phyloP scores from a whole-genome alignment of 2,888 invertebrate genomes.

The Acanthosepion lycidas region DNA sequence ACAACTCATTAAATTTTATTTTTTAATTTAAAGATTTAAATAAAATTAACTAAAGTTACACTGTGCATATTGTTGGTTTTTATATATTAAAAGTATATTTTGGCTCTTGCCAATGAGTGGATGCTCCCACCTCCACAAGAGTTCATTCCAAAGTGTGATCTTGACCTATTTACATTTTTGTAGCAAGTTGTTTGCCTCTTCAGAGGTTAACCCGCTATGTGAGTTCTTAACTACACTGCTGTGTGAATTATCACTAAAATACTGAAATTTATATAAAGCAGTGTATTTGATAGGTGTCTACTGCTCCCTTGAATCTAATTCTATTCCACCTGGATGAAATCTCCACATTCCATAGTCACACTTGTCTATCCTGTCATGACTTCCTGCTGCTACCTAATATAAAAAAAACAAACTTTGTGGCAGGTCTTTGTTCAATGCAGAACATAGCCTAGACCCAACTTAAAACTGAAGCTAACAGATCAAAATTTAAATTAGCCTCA shows the following conservation, averaged over 20 bases:
- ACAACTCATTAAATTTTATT: constrained; percentile 17
- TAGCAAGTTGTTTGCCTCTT: no score
- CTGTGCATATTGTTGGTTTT: constrained; percentile 11
- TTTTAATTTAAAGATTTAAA: constrained; percentile 9
- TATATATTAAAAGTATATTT: neutral
- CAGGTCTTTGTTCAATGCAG: neutral
- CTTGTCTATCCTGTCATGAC: neutral
- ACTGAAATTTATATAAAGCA: constrained; percentile 15
- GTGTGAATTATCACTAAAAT: constrained; percentile 23
- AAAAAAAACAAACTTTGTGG: neutral
- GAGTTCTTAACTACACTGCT: constrained; percentile 1
- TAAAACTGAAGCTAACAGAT: neutral
- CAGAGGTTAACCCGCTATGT: neutral
- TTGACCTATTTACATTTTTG: neutral
- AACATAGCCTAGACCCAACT: neutral
- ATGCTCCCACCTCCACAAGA: neutral
- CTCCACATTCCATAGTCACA: neutral
- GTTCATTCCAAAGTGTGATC: constrained; percentile 22
- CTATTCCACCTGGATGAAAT: neutral
- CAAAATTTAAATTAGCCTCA: neutral
- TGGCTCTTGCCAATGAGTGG: constrained; percentile 18
- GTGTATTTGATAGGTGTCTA: neutral
- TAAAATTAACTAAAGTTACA: neutral
- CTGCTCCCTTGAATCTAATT: neutral
- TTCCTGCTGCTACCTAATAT: neutral